phyloP scores from a whole-genome alignment of 2,888 invertebrate species.

The Ethmia dodecea region DNA sequence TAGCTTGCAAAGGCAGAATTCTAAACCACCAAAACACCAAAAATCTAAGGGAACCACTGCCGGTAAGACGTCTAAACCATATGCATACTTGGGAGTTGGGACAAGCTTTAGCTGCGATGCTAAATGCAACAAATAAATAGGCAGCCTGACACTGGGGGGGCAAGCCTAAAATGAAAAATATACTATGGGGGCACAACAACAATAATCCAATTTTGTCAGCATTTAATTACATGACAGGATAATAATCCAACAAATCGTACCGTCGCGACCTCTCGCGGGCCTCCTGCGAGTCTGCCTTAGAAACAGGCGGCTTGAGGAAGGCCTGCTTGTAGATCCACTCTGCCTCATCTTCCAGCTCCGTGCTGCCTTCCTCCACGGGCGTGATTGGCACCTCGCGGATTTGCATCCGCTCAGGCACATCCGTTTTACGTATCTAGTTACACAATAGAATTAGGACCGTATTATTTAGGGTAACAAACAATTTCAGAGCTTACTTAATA shows the following conservation, averaged over 20 bases:
- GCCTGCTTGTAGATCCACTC: slow-evolving; percentile 98
- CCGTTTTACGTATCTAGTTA: slow-evolving; percentile 86
- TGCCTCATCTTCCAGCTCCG: slow-evolving; percentile 95
- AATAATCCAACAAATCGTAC: slow-evolving; percentile 26
- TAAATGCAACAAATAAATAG: no score
- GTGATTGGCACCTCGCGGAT: slow-evolving; percentile 92
- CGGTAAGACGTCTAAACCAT: no score
- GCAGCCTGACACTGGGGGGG: no score
- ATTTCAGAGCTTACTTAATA: not conserved
- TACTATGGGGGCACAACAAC: no score
- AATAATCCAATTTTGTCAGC: no score
- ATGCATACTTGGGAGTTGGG: no score
- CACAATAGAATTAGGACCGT: not conserved
- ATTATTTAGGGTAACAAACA: not conserved
- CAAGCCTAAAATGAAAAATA: no score
- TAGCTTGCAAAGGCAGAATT: no score
- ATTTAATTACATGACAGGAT: not conserved
- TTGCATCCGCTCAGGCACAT: slow-evolving; percentile 95
- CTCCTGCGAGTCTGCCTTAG: slow-evolving; percentile 82
- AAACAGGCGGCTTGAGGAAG: slow-evolving; percentile 90
- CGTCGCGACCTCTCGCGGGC: slow-evolving; percentile 62
- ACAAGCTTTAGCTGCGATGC: no score
- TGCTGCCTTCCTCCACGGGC: slow-evolving; percentile 87
- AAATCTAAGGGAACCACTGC: no score
- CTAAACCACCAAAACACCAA: no score